Conservation (phyloP, 2,888 invertebrate genomes). For the Pemphredon lugubris region DNA sequence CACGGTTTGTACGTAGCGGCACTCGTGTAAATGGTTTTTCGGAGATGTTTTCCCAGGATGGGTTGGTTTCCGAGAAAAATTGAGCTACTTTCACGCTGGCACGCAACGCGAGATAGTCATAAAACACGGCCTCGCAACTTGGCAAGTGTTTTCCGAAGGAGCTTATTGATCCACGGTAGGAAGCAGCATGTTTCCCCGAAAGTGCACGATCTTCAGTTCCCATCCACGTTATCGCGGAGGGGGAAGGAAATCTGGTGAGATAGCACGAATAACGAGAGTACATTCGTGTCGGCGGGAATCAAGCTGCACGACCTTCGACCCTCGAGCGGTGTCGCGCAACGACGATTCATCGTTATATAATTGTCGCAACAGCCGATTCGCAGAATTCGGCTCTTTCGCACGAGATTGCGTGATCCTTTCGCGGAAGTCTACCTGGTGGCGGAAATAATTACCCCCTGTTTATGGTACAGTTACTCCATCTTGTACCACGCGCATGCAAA, state of each 20-base stretch:
- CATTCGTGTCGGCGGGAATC: constrained; percentile 9
- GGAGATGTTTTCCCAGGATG: background rate
- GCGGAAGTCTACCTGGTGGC: constrained; percentile 26
- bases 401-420: constrained; percentile 19
- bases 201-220: background rate
- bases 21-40: too few species aligned
- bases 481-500: background rate
- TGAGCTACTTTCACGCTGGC: constrained; percentile 21
- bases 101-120: constrained; percentile 8
- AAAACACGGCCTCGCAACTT: constrained; percentile 13
- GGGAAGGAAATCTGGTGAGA: background rate
- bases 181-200: background rate
- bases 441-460: constrained; percentile 46
- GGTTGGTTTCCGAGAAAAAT: constrained; percentile 9
- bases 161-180: constrained; percentile 26
- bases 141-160: constrained; percentile 23
- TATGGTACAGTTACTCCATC: constrained; percentile 16
- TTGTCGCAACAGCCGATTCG: background rate
- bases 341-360: constrained; percentile 4
- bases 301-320: constrained; percentile 5
- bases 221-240: background rate
- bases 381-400: too few species aligned
- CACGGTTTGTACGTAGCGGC: too few species aligned
- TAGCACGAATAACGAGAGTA: background rate
- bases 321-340: background rate